Evolutionary conservation across 2,888 invertebrate genomes (phyloP).

Genomic region (Erebia aethiops): DNA sequence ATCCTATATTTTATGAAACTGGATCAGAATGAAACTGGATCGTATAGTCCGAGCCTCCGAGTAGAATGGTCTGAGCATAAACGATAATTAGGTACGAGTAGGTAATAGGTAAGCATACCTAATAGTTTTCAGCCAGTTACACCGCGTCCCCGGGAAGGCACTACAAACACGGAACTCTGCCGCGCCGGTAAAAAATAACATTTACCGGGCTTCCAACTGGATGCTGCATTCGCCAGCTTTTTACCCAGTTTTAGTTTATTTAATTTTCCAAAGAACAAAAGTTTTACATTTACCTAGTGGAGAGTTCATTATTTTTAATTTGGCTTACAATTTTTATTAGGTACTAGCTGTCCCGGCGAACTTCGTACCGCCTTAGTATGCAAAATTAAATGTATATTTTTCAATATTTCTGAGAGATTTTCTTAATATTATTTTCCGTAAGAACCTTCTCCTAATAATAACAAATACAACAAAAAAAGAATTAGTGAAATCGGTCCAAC

Average conservation of each 20-base stretch:
- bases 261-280: background rate
- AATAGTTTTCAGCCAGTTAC: background rate
- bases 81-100: background rate
- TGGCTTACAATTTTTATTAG: no score
- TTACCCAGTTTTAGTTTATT: background rate
- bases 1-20: no score
- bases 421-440: no score
- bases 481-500: no score
- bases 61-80: background rate
- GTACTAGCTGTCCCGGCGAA: no score
- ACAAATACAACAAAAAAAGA: no score
- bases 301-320: background rate
- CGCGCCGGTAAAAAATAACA: constrained; percentile 1
- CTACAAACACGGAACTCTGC: background rate
- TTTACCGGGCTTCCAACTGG: background rate
- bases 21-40: no score
- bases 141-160: background rate
- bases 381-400: no score
- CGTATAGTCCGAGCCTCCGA: no score
- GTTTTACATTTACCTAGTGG: background rate
- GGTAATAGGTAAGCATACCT: background rate
- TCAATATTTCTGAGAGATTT: no score
- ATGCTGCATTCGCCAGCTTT: constrained; percentile 2
- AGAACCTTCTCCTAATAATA: no score
- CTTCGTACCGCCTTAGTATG: no score